Evolutionary conservation across 2,113 vertebrate genomes (phyloP).

Genomic region (Centropus bengalensis): DNA sequence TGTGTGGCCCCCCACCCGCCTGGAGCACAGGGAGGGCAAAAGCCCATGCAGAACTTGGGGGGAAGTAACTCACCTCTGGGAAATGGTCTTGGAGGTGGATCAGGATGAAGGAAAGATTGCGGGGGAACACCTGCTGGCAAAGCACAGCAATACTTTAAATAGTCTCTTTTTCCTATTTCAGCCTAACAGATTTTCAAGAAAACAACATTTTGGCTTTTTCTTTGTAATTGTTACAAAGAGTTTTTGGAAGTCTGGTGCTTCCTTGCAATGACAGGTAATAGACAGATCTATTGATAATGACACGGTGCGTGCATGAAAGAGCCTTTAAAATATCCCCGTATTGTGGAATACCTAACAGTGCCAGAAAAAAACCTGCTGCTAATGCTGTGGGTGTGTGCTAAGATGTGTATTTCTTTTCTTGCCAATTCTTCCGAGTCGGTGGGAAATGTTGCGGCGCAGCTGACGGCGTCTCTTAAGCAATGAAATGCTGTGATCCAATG

Average conservation of each 20-base stretch:
- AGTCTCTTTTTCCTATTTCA: not conserved
- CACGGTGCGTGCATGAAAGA: not conserved
- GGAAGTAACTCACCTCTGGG: not conserved
- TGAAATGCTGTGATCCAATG: not conserved
- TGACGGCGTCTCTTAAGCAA: not conserved
- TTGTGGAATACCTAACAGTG: not conserved
- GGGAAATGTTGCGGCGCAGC: not conserved
- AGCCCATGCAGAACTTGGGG: not conserved
- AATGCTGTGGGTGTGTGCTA: not conserved
- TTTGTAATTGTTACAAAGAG: not conserved
- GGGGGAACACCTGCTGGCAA: not conserved
- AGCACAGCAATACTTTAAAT: not conserved
- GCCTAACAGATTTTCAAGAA: not conserved
- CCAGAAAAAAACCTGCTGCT: not conserved
- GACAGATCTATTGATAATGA: slow-evolving; percentile 3
- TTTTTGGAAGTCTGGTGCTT: not conserved
- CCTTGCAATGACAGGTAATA: not conserved
- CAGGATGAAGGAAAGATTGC: not conserved
- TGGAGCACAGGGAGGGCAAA: not conserved
- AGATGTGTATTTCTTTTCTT: not conserved
- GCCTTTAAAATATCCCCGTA: not conserved
- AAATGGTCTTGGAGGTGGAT: not conserved
- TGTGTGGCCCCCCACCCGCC: fast-evolving
- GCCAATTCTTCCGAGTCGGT: not conserved
- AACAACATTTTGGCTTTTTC: not conserved